Evolutionary conservation across 2,797 vertebrate species (phyloP).

Genomic region (Thripadectes ignobilis): DNA sequence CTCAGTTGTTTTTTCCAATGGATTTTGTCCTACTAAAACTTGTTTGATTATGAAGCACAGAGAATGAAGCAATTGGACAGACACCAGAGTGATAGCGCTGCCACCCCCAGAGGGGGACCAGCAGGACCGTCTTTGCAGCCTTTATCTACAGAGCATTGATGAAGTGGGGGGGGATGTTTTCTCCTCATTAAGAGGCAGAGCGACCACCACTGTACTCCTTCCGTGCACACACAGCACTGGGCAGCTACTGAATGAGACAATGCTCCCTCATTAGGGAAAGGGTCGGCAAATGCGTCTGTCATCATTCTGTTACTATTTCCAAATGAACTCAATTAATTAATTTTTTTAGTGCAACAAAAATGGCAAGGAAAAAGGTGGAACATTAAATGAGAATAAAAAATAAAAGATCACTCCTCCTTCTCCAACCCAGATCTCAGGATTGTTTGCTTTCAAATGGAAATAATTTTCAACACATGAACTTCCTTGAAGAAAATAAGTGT

Average conservation of each 20-base stretch:
- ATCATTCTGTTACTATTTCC: conserved; percentile 54
- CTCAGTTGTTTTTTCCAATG: neutral
- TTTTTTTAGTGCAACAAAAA: conserved; percentile 37
- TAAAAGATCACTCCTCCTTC: neutral
- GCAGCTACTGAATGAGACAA: conserved; percentile 11
- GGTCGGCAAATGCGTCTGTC: neutral
- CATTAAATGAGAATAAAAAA: conserved; percentile 11
- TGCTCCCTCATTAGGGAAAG: conserved; percentile 27
- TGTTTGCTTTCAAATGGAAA: conserved; percentile 37
- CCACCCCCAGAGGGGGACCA: rapidly evolving
- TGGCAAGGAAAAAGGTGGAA: neutral
- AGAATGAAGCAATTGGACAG: rapidly evolving
- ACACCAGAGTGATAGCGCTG: neutral
- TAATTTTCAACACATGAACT: conserved; percentile 23
- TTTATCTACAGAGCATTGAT: neutral
- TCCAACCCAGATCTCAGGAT: neutral
- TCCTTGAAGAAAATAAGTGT: neutral
- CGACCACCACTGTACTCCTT: neutral
- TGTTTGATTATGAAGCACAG: neutral
- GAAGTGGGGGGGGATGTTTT: neutral
- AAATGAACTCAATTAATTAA: conserved; percentile 50
- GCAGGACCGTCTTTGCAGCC: neutral
- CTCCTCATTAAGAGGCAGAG: neutral
- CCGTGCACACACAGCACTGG: neutral
- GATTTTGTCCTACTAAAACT: neutral